Evolutionary conservation across 2,888 invertebrate species (phyloP).

Genomic region (Ormyrus rosae): DNA sequence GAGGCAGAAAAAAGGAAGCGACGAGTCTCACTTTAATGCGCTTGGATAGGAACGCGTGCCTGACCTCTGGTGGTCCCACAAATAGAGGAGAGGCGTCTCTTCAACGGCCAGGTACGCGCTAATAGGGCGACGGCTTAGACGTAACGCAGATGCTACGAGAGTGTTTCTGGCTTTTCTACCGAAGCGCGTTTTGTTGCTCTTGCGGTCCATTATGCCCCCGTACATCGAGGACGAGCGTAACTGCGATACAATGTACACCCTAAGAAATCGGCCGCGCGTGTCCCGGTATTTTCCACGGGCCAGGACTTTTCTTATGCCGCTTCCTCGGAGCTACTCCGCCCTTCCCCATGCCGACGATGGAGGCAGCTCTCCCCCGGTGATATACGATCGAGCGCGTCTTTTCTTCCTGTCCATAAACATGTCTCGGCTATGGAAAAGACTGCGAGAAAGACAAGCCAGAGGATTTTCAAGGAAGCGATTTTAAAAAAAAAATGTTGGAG

Average conservation of each 20-base stretch:
- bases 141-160: conserved; percentile 10
- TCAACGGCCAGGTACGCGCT: conserved; percentile 22
- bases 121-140: background rate
- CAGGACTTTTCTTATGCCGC: conserved; percentile 25
- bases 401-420: conserved; percentile 55
- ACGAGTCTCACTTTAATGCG: conserved; percentile 16
- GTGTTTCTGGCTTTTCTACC: background rate
- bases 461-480: no score
- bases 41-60: background rate
- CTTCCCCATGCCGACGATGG: background rate
- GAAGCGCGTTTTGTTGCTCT: background rate
- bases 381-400: conserved; percentile 54
- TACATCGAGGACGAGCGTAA: conserved; percentile 4
- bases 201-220: conserved; percentile 39
- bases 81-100: background rate
- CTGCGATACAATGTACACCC: conserved; percentile 48
- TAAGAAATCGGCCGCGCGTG: conserved; percentile 44
- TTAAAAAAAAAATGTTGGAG: no score
- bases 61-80: conserved; percentile 34
- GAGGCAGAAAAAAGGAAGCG: background rate
- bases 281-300: conserved; percentile 37
- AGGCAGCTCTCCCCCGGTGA: conserved; percentile 33
- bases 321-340: background rate
- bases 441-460: background rate
- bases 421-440: background rate